Percentiles rank a stretch among this genome's conserved stretches.
These are phyloP conservation scores for Rhorus exstirpatorius DNA, from an alignment of 2,888 invertebrate genomes.

Conservation along the genomic window DNA sequence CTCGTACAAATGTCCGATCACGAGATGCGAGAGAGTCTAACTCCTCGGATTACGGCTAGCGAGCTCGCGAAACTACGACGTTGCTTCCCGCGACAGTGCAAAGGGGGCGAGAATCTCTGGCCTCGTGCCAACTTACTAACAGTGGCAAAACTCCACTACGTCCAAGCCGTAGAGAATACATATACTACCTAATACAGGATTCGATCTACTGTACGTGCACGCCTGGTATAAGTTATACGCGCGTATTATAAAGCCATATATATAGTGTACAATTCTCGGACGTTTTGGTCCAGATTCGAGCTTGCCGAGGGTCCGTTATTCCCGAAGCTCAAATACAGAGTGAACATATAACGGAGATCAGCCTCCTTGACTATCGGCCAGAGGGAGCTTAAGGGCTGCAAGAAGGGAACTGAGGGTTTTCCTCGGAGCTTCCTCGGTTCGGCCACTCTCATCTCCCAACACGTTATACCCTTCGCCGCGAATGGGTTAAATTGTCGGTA, in stretches of 20 bases:
- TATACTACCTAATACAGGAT: slow-evolving; percentile 9
- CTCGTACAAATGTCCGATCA: slow-evolving; percentile 3
- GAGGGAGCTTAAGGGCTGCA: slow-evolving; percentile 1
- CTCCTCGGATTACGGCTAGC: slow-evolving; percentile 28
- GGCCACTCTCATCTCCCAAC: neutral
- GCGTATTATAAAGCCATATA: slow-evolving; percentile 10
- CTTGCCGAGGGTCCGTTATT: slow-evolving; percentile 30
- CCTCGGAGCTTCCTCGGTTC: slow-evolving; percentile 29
- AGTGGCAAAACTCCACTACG: slow-evolving; percentile 36
- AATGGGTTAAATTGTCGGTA: slow-evolving; percentile 67
- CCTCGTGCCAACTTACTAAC: slow-evolving; percentile 51
- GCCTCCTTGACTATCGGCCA: slow-evolving; percentile 1
- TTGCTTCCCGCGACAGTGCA: slow-evolving; percentile 21
- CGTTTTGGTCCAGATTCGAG: slow-evolving; percentile 37
- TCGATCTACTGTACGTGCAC: slow-evolving; percentile 14
- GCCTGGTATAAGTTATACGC: slow-evolving; percentile 26
- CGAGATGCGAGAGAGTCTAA: neutral
- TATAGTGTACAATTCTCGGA: slow-evolving; percentile 43
- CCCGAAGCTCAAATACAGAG: slow-evolving; percentile 35
- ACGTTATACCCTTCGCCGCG: slow-evolving; percentile 36
- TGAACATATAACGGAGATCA: slow-evolving; percentile 39
- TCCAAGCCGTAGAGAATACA: slow-evolving; percentile 12
- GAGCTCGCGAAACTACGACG: slow-evolving; percentile 45
- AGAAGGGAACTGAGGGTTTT: slow-evolving; percentile 17
- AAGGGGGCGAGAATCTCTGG: slow-evolving; percentile 44